Base-by-base conservation (phyloP, 1,140 invertebrate genomes). In the Dreissena polymorpha region DNA sequence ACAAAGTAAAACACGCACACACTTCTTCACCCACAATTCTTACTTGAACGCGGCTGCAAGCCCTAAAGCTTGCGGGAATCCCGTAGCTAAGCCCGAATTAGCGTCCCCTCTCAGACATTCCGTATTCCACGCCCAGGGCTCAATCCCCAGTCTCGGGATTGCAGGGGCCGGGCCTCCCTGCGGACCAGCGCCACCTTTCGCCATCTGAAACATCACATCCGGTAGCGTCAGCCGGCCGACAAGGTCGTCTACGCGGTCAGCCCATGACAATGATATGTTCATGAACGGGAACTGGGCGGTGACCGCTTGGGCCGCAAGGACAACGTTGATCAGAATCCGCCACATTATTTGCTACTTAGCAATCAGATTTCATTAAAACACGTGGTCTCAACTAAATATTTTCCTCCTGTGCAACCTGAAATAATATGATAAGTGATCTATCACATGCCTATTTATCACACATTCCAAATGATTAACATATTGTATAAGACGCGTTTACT, bases 41-140 rank as follows among this genome's bases (percentile, higher is more conserved):
- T 70, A 89, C 88, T 87, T 88, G 72, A 88, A 88, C 16, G 88
- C 25, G 13, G 88, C 88, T n/a, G 82, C 86, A 14, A 88, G 80
- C 49, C 87, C 88, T 39, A 89, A 60, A 0, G 88, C 76, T 69
- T 89, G 87, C 23, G 88, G 88, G 63, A 88, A 89, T 7, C 85
- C 76, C 10, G 89, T 90, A 10, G 88, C 81, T 55, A 78, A 55
- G 0, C 85, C 80, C 5, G 86, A 83, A 12, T 67, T 21, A 2
- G 73, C 87, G 29, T 89, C 88, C 10, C 91, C 91, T 3, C 87
- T 74, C 8, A 92, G 60, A 86, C 91, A 92, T 73, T 92, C 91
- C 0, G 89, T 91, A 71, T 88, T 86, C 88, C 90, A 92, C 16
- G 83, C 53, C 70, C 89, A 91, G 1, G 90, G 87, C 10, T 80